phyloP scores from a whole-genome alignment of 2,888 invertebrate genomes.

The Electrophaes corylata region DNA sequence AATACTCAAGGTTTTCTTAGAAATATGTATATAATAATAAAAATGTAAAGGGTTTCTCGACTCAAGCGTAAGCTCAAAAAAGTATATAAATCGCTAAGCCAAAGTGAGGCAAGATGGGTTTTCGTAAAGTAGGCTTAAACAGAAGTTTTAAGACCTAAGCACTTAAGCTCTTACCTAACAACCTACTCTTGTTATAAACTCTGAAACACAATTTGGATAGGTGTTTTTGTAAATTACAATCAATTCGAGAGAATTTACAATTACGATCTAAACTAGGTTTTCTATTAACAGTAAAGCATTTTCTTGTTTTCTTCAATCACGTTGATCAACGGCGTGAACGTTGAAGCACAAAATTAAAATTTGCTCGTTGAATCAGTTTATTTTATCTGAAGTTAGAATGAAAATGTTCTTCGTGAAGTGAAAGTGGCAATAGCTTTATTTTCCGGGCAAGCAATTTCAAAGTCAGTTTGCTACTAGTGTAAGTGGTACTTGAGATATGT shows the following conservation, averaged over 20 bases:
- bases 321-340: slow-evolving; percentile 4
- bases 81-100: not conserved
- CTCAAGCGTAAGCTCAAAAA: too few relatives aligned
- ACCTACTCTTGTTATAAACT: slow-evolving; percentile 2
- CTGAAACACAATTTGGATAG: slow-evolving; percentile 12
- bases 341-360: slow-evolving; percentile 1
- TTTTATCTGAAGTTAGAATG: not conserved
- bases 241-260: slow-evolving; percentile 40
- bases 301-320: slow-evolving; percentile 18
- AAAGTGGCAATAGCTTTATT: not conserved
- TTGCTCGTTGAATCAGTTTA: not conserved
- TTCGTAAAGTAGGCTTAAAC: slow-evolving; percentile 1
- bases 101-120: not conserved
- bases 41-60: too few relatives aligned
- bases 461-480: not conserved
- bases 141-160: slow-evolving; percentile 4
- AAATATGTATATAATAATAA: too few relatives aligned
- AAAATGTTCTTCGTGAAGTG: not conserved
- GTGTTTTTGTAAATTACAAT: slow-evolving; percentile 50
- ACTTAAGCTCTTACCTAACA: not conserved
- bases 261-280: slow-evolving; percentile 42
- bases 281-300: slow-evolving; percentile 34
- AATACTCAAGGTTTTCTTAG: too few relatives aligned
- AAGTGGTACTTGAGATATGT: not conserved
- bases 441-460: not conserved